Evolutionary conservation across 2,113 vertebrate species (phyloP).

Genomic region (Pygoscelis antarcticus): DNA sequence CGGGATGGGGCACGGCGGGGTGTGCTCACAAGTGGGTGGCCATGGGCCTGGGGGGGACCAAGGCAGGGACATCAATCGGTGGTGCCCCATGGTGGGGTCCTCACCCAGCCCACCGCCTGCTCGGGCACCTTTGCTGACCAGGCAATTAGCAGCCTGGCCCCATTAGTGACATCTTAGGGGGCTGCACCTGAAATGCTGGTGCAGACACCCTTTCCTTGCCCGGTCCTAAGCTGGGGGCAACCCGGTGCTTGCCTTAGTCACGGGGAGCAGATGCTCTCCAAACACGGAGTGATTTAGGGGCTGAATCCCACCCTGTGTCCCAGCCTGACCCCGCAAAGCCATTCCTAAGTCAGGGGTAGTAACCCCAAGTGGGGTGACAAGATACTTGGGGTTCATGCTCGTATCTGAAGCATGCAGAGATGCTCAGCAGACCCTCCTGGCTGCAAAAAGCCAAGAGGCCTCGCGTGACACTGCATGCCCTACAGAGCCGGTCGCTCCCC

Average conservation of each 20-base stretch:
- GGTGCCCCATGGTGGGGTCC: not conserved
- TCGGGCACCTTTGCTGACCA: not conserved
- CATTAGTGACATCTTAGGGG: not conserved
- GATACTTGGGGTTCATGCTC: not conserved
- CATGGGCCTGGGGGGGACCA: not conserved
- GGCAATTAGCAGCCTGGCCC: not conserved
- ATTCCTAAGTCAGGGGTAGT: not conserved
- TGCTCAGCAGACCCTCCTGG: not conserved
- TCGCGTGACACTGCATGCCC: not conserved
- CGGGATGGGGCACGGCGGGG: not conserved
- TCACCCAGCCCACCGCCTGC: not conserved
- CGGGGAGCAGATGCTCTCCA: not conserved
- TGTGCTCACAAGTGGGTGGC: fast-evolving
- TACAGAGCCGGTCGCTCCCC: not conserved
- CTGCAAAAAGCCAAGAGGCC: not conserved
- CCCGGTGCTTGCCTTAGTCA: fast-evolving
- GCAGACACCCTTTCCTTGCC: not conserved
- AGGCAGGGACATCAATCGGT: fast-evolving
- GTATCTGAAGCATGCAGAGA: not conserved
- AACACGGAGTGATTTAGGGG: not conserved
- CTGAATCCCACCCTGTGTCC: not conserved
- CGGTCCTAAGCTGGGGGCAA: not conserved
- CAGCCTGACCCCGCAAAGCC: not conserved
- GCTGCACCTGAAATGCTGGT: not conserved
- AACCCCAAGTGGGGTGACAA: not conserved